phyloP scores from a whole-genome alignment of 2,797 vertebrate genomes.

The Sebastes kiyomatsui region DNA sequence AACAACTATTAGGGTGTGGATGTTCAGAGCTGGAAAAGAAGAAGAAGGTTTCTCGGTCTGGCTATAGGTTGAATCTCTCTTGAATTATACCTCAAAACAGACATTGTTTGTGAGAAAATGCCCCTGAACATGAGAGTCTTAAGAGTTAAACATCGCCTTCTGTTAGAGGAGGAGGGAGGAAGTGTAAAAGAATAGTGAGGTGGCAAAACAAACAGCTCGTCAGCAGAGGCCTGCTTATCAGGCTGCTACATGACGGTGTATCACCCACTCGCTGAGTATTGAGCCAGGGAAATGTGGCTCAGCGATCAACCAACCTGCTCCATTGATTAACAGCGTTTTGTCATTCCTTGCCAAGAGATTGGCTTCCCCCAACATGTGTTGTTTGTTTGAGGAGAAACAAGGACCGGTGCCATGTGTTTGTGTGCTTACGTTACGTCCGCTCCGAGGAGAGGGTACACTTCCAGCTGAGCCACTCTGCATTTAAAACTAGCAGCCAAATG shows the following conservation, averaged over 20 bases:
- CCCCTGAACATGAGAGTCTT: neutral
- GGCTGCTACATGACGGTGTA: conserved; percentile 48
- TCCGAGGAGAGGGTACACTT: conserved; percentile 52
- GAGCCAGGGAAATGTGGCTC: conserved; percentile 55
- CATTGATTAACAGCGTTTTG: conserved; percentile 67
- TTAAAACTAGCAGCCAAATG: conserved; percentile 70
- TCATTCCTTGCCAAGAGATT: conserved; percentile 54
- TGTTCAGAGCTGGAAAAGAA: neutral
- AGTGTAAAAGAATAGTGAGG: conserved; percentile 29
- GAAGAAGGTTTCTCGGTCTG: neutral
- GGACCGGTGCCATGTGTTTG: conserved; percentile 55
- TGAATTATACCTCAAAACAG: neutral
- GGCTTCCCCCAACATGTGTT: conserved; percentile 49
- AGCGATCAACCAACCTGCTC: conserved; percentile 58
- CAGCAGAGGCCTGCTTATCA: conserved; percentile 61
- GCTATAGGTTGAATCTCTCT: neutral
- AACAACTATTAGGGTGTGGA: neutral
- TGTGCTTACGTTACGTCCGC: conserved; percentile 49
- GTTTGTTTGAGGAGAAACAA: conserved; percentile 59
- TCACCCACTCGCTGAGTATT: conserved; percentile 48
- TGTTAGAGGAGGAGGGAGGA: neutral
- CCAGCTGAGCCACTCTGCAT: conserved; percentile 72
- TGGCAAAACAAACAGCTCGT: conserved; percentile 46
- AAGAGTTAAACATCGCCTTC: conserved; percentile 1
- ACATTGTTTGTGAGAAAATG: neutral